Conservation (phyloP, 2,888 invertebrate genomes). For the Mythimna ferrago region DNA sequence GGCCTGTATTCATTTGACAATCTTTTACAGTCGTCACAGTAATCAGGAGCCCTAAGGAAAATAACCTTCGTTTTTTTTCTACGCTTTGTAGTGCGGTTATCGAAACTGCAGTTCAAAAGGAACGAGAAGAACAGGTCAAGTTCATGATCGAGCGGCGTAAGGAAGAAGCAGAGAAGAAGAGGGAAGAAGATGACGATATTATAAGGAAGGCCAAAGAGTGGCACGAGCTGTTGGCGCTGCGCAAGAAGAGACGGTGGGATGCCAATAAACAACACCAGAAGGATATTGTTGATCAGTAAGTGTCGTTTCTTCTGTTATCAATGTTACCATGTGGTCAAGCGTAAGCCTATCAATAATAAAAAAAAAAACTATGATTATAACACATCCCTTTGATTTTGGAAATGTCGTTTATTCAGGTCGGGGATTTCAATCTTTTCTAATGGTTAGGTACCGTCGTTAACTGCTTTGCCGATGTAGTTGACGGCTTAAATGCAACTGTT, state of each 20-base stretch:
- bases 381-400: neutral
- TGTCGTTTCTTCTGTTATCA: conserved; percentile 12
- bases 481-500: too few relatives aligned
- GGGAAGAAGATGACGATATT: conserved; percentile 77
- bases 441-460: too few relatives aligned
- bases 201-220: conserved; percentile 80
- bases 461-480: too few relatives aligned
- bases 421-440: neutral
- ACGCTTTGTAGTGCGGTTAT: conserved; percentile 81
- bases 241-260: conserved; percentile 73
- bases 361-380: too few relatives aligned
- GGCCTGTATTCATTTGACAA: too few relatives aligned
- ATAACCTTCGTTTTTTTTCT: neutral
- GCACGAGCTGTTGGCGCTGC: conserved; percentile 73
- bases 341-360: too few relatives aligned
- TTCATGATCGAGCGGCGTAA: conserved; percentile 77
- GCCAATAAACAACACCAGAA: conserved; percentile 81
- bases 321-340: too few relatives aligned
- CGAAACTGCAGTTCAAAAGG: conserved; percentile 84
- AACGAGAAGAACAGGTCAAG: conserved; percentile 82
- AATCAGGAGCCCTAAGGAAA: neutral
- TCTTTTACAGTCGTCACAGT: too few relatives aligned
- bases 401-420: neutral
- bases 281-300: conserved; percentile 84
- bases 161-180: conserved; percentile 74